Evolutionary conservation across 2,797 vertebrate species (phyloP).

Genomic region (Pipistrellus kuhlii): DNA sequence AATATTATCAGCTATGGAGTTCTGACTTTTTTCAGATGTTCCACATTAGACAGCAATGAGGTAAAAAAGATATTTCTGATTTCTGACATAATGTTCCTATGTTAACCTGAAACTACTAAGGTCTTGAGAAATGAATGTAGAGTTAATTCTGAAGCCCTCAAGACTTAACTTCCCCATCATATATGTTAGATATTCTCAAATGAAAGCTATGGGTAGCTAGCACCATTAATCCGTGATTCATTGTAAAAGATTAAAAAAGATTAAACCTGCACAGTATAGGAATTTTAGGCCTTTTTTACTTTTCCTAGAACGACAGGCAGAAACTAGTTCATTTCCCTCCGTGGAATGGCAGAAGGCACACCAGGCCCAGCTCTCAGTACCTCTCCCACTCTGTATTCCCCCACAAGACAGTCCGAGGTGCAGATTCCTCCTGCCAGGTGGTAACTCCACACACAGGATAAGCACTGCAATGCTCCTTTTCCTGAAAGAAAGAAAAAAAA

Average conservation of each 20-base stretch:
- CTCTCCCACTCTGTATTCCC: conserved; percentile 89
- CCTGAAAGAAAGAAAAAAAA: conserved; percentile 83
- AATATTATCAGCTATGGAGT: not conserved
- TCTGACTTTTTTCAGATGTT: not conserved
- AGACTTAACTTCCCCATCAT: not conserved
- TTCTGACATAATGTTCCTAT: not conserved
- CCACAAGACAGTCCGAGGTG: conserved; percentile 88
- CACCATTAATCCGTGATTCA: not conserved
- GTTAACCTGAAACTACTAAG: conserved; percentile 10
- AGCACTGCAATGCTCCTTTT: conserved; percentile 87
- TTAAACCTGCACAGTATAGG: not conserved
- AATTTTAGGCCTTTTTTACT: not conserved
- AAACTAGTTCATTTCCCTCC: not conserved
- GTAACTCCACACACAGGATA: conserved; percentile 92
- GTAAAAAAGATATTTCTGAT: not conserved
- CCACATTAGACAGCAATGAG: not conserved
- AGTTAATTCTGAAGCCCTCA: not conserved
- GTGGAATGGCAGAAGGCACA: not conserved
- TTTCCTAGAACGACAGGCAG: not conserved
- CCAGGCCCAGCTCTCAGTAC: conserved; percentile 78
- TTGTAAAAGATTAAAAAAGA: not conserved
- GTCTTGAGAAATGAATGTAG: not conserved
- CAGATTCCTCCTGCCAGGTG: conserved; percentile 88
- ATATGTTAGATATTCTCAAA: not conserved
- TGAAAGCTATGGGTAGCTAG: not conserved